Percentiles rank a stretch among this genome's conserved stretches.
Conservation (phyloP, 2,113 vertebrate genomes). For the Desmodus rotundus region DNA sequence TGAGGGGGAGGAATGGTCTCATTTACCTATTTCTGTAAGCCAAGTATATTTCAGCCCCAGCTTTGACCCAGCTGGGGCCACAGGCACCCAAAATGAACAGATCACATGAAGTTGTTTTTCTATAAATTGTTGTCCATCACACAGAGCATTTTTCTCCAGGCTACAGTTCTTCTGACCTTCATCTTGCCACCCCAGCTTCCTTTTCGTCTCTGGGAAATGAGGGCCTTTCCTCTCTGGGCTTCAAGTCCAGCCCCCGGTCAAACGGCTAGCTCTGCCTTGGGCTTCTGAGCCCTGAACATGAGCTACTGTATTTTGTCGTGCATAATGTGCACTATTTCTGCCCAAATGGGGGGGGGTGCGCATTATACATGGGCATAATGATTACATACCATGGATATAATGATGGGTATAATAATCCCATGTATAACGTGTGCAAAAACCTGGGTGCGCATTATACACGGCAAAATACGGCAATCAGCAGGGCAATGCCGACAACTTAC, state of each 20-base stretch:
- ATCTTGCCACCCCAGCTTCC: not conserved
- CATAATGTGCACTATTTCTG: too few species aligned
- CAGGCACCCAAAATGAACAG: not conserved
- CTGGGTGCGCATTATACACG: too few species aligned
- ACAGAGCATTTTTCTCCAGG: not conserved
- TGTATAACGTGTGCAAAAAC: too few species aligned
- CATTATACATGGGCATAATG: too few species aligned
- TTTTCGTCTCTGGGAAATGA: not conserved
- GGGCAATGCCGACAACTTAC: not conserved
- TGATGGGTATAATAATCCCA: too few species aligned
- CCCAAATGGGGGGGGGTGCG: too few species aligned
- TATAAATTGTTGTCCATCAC: not conserved
- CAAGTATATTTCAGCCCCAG: not conserved
- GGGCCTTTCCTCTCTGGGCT: not conserved
- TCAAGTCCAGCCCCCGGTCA: not conserved
- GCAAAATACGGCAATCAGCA: too few species aligned
- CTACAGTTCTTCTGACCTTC: not conserved
- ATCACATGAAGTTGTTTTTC: not conserved
- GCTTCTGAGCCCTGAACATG: not conserved
- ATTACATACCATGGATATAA: too few species aligned
- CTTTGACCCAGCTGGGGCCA: not conserved
- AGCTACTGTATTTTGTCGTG: not conserved
- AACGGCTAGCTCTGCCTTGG: too few species aligned
- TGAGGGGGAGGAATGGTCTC: not conserved
- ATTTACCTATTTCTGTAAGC: not conserved